These are phyloP conservation scores for Tachystola acroxantha DNA, from an alignment of 2,888 invertebrate genomes.

Conservation along the genomic window DNA sequence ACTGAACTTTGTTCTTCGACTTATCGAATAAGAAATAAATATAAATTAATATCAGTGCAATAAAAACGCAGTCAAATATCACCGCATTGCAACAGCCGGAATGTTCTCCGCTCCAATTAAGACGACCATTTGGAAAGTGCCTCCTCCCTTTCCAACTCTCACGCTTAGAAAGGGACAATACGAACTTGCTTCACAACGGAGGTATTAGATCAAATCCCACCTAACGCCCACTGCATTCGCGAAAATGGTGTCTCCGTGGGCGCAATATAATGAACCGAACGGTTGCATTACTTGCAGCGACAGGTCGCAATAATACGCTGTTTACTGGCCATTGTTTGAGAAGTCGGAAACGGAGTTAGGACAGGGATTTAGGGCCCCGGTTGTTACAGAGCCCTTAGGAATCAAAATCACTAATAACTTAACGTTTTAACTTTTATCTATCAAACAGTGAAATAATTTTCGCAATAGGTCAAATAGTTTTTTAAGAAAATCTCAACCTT, in stretches of 20 bases:
- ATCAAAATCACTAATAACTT: no score
- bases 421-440: no score
- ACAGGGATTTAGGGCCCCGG: no score
- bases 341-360: neutral
- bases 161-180: slow-evolving; percentile 8
- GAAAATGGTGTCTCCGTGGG: slow-evolving; percentile 30
- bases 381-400: no score
- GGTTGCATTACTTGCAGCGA: slow-evolving; percentile 25
- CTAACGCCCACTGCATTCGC: slow-evolving; percentile 27
- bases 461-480: no score
- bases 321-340: slow-evolving; percentile 46
- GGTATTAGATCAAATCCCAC: slow-evolving; percentile 16
- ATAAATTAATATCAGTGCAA: neutral
- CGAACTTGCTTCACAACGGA: slow-evolving; percentile 13
- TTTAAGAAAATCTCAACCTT: no score
- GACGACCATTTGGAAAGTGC: neutral
- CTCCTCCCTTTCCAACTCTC: slow-evolving; percentile 6
- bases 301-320: slow-evolving; percentile 40
- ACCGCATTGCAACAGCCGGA: neutral
- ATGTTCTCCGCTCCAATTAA: slow-evolving; percentile 1
- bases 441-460: no score
- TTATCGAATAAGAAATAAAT: no score
- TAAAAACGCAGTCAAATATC: neutral
- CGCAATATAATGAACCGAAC: slow-evolving; percentile 47
- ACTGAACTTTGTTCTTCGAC: no score